These are phyloP conservation scores for Mechanitis messenoides DNA, from an alignment of 2,888 invertebrate genomes.

Conservation along the genomic window DNA sequence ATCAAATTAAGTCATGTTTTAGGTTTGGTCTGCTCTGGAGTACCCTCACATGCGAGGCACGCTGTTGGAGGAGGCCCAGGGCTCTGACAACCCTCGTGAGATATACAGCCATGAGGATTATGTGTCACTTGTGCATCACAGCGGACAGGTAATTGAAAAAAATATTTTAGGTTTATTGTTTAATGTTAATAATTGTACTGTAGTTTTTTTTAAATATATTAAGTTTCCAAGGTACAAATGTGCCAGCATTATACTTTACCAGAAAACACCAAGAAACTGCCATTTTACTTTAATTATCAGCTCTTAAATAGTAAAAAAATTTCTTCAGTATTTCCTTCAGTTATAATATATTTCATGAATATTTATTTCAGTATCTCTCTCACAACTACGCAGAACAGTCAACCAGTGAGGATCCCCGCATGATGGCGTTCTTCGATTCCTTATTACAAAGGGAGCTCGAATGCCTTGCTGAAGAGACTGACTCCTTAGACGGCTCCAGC, in stretches of 20 bases:
- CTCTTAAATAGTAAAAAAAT: no score
- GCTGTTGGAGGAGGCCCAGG: conserved; percentile 72
- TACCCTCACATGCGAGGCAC: conserved; percentile 81
- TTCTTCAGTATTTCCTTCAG: neutral
- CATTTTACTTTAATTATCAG: no score
- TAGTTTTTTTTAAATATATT: no score
- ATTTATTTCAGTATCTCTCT: conserved; percentile 79
- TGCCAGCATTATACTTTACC: no score
- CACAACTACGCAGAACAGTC: conserved; percentile 94
- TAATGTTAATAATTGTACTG: neutral
- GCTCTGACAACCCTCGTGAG: conserved; percentile 78
- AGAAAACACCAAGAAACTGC: no score
- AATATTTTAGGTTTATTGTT: no score
- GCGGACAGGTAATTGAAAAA: conserved; percentile 77
- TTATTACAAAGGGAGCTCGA: conserved; percentile 93
- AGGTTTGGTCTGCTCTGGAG: conserved; percentile 89
- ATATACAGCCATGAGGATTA: conserved; percentile 89
- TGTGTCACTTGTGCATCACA: conserved; percentile 85
- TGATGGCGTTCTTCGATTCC: conserved; percentile 98
- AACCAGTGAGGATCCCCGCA: conserved; percentile 91
- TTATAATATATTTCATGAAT: neutral
- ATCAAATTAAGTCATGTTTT: conserved; percentile 6
- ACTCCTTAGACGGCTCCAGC: conserved; percentile 58
- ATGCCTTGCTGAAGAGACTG: conserved; percentile 79
- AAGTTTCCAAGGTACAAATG: no score